Percentiles rank a stretch among this genome's conserved stretches.
Evolutionary conservation across 1,140 invertebrate genomes (phyloP).

Genomic region (Dolichoris vasculosae): DNA sequence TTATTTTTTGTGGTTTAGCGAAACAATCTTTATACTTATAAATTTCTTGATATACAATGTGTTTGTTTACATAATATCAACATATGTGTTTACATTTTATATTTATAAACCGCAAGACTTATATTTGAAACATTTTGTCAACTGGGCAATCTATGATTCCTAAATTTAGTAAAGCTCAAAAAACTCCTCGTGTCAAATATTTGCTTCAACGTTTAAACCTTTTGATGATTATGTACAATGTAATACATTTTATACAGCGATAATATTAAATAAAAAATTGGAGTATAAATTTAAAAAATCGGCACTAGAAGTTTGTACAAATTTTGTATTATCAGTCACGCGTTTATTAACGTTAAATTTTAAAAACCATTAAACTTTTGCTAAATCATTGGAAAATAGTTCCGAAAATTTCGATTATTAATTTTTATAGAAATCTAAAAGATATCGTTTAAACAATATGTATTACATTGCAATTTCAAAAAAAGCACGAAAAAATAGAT

Average conservation of each 20-base stretch:
- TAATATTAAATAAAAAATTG: not conserved
- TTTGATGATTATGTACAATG: not conserved
- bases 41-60: constrained; percentile 53
- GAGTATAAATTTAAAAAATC: not conserved
- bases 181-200: not conserved
- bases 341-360: not conserved
- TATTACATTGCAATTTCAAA: not conserved
- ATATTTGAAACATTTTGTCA: not conserved
- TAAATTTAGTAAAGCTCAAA: not conserved
- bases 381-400: not conserved
- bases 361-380: not conserved
- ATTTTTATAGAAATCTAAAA: not conserved
- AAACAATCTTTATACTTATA: constrained; percentile 49
- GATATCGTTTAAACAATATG: not conserved
- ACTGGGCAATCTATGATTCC: not conserved
- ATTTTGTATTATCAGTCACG: not conserved
- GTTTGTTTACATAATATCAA: constrained; percentile 52
- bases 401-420: not conserved
- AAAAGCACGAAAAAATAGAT: not conserved
- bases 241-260: not conserved
- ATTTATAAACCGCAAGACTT: constrained; percentile 53
- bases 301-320: not conserved
- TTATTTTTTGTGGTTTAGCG: constrained; percentile 10
- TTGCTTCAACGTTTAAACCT: not conserved
- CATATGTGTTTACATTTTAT: constrained; percentile 46